phyloP scores from a whole-genome alignment of 2,888 invertebrate genomes.

The Halocaridina rubra region DNA sequence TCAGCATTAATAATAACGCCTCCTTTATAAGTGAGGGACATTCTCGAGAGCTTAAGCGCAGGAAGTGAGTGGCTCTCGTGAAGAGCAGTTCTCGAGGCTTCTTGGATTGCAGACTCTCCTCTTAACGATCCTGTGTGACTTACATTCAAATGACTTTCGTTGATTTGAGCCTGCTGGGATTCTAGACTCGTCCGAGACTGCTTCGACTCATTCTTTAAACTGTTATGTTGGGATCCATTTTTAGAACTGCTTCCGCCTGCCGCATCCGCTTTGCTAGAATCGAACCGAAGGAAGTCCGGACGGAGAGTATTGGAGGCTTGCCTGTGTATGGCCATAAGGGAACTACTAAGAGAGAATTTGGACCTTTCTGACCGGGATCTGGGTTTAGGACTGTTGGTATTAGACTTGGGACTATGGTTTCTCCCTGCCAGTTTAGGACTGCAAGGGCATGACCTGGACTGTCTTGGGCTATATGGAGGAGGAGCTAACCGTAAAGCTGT shows the following conservation, averaged over 20 bases:
- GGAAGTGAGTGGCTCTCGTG: constrained; percentile 60
- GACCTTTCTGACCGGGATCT: constrained; percentile 41
- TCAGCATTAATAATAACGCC: constrained; percentile 50
- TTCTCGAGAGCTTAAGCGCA: constrained; percentile 54
- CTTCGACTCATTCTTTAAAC: constrained; percentile 44
- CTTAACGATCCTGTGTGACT: constrained; percentile 8
- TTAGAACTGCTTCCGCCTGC: constrained; percentile 41
- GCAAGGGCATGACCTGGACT: constrained; percentile 60
- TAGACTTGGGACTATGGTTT: constrained; percentile 60
- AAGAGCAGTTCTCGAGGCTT: constrained; percentile 22
- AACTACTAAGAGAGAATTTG: constrained; percentile 61
- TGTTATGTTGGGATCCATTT: constrained; percentile 52
- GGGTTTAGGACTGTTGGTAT: constrained; percentile 53
- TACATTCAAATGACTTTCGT: constrained; percentile 18
- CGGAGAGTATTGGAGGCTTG: constrained; percentile 60
- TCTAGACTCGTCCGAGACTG: constrained; percentile 26
- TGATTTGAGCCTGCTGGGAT: constrained; percentile 13
- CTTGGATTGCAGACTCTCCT: constrained; percentile 2
- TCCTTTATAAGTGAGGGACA: constrained; percentile 51
- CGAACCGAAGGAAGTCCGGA: constrained; percentile 51
- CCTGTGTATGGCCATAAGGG: constrained; percentile 59
- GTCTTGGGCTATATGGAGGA: constrained; percentile 47
- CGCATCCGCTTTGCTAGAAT: constrained; percentile 40
- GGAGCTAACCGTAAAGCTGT: constrained; percentile 12
- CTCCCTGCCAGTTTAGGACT: constrained; percentile 55